phyloP scores from a whole-genome alignment of 2,888 invertebrate species.

The Trachelus tabidus region DNA sequence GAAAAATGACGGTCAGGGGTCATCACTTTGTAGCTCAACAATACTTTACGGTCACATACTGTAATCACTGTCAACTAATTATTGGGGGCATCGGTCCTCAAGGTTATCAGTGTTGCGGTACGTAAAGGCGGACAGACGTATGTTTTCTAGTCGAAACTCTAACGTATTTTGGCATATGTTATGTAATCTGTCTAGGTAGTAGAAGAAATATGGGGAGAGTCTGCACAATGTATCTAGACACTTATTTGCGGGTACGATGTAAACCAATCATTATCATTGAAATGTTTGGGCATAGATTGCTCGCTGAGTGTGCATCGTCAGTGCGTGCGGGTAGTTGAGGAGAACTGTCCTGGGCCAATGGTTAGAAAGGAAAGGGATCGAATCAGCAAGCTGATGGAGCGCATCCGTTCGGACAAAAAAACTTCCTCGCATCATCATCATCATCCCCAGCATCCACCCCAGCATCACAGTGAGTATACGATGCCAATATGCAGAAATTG shows the following conservation, averaged over 20 bases:
- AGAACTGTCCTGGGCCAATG: slow-evolving; percentile 81
- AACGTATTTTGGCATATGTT: not conserved
- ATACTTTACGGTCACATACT: slow-evolving; percentile 89
- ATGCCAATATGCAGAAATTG: not conserved
- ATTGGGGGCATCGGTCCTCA: slow-evolving; percentile 97
- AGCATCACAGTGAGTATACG: slow-evolving; percentile 47
- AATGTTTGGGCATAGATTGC: slow-evolving; percentile 75
- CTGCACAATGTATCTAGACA: slow-evolving; percentile 4
- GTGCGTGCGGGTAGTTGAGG: slow-evolving; percentile 84
- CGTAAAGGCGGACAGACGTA: slow-evolving; percentile 40
- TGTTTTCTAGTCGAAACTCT: not conserved
- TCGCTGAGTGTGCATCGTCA: slow-evolving; percentile 86
- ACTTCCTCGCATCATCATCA: slow-evolving; percentile 63
- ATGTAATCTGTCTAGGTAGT: not conserved
- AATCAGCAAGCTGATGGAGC: slow-evolving; percentile 81
- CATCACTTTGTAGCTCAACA: slow-evolving; percentile 92
- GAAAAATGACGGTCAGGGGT: slow-evolving; percentile 83
- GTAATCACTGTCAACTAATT: slow-evolving; percentile 92
- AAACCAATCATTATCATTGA: slow-evolving; percentile 14
- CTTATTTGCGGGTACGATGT: not conserved
- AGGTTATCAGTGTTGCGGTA: slow-evolving; percentile 95
- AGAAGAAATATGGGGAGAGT: not conserved
- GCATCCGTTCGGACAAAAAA: slow-evolving; percentile 69
- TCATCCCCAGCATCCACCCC: slow-evolving; percentile 52
- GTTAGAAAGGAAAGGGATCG: slow-evolving; percentile 74